These are phyloP conservation scores for Harmothoe impar DNA, from an alignment of 2,888 invertebrate genomes.

Conservation along the genomic window DNA sequence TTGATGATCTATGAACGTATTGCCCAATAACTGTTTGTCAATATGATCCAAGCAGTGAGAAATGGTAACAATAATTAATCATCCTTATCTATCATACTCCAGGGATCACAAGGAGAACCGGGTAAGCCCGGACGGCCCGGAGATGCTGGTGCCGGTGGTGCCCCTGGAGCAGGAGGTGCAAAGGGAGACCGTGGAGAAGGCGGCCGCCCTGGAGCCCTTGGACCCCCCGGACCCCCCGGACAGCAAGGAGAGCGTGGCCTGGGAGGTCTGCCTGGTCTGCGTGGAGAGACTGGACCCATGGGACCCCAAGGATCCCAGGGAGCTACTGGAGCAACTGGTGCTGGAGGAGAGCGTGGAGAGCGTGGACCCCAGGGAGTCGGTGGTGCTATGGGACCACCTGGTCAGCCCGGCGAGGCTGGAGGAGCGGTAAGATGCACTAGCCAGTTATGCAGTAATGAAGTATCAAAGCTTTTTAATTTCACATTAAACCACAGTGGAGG, in stretches of 20 bases:
- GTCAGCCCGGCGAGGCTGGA: constrained; percentile 45
- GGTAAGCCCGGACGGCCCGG: constrained; percentile 68
- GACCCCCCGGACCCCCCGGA: constrained; percentile 71
- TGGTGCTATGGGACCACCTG: constrained; percentile 56
- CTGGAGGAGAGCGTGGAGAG: constrained; percentile 59
- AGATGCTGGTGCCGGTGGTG: constrained; percentile 65
- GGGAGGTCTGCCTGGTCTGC: constrained; percentile 67
- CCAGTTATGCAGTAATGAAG: too few species aligned
- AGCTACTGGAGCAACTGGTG: constrained; percentile 47
- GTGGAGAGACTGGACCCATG: constrained; percentile 69
- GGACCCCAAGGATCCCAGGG: constrained; percentile 65
- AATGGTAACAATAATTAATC: neutral
- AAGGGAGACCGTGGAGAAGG: constrained; percentile 76
- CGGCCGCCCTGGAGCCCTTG: constrained; percentile 85
- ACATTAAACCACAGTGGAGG: too few species aligned
- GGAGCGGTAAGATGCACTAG: neutral
- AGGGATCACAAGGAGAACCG: constrained; percentile 69
- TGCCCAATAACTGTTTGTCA: neutral
- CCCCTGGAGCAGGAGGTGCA: constrained; percentile 66
- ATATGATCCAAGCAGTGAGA: neutral
- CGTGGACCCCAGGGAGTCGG: constrained; percentile 42
- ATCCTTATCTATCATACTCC: neutral
- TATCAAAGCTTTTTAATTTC: too few species aligned
- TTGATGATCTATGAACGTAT: too few species aligned
- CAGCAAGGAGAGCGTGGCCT: constrained; percentile 68